These are phyloP conservation scores for Drosophila atroscutellata DNA, from an alignment of 2,888 invertebrate genomes.

Conservation along the genomic window DNA sequence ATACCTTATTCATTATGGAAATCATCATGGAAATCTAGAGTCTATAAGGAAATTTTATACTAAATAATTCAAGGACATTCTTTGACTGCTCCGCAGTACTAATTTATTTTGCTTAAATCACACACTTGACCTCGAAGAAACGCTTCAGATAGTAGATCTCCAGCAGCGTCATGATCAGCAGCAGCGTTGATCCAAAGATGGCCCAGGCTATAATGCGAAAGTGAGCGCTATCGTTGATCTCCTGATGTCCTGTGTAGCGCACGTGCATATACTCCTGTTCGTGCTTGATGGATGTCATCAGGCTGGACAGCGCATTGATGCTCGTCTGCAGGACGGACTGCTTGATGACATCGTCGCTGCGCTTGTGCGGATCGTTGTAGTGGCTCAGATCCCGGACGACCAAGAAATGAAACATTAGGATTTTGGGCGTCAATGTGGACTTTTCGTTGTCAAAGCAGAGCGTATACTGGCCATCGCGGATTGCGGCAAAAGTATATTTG, in stretches of 20 bases:
- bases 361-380: conserved; percentile 40
- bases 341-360: conserved; percentile 61
- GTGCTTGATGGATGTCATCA: conserved; percentile 38
- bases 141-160: conserved; percentile 72
- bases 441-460: conserved; percentile 65
- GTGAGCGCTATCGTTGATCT: conserved; percentile 57
- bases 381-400: conserved; percentile 37
- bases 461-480: conserved; percentile 29
- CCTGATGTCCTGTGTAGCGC: conserved; percentile 58
- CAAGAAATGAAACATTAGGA: conserved; percentile 65
- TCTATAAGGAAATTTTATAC: neutral
- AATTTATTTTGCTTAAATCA: conserved; percentile 43
- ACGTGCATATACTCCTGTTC: conserved; percentile 74
- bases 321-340: conserved; percentile 47
- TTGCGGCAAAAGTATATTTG: conserved; percentile 61
- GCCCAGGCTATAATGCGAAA: conserved; percentile 61
- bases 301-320: conserved; percentile 52
- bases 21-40: neutral
- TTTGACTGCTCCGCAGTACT: neutral
- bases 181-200: conserved; percentile 55
- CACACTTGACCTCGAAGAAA: conserved; percentile 68
- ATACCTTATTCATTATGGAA: no score
- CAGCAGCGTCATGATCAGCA: conserved; percentile 49
- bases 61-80: neutral
- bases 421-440: conserved; percentile 65